Base-by-base conservation (phyloP, 2,888 invertebrate species). In the Pardosa pseudoannulata region DNA sequence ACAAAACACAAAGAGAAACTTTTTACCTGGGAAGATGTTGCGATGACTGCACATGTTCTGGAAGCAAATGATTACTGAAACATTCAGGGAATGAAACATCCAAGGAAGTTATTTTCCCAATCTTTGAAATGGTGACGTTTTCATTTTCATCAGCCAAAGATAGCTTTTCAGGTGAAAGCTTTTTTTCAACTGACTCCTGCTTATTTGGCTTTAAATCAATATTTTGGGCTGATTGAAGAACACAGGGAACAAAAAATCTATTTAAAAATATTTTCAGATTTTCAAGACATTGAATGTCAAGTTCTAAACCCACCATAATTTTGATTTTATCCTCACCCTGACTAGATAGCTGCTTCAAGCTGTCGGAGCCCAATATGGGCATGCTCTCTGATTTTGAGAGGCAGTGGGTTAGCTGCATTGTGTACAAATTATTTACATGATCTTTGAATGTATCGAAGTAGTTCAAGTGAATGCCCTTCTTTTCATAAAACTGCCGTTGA, bases 251-350 rank as follows among this genome's bases (percentile, higher is more conserved):
- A 31, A 85, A 72, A 68, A 85, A 85, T 16, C 83, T 71, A 23
- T 79, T 78, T 9, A 85, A 13, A 32, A 85, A 85, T 62, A 85
- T 73, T 56, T 85, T 78, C 6, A 85, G 64, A 29, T 78, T 85
- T 39, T 78, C 78, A 1, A 85, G 62, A 31, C 78, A 85, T 56
- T 85, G 78, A n/a, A 85, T 78, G 68, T 85, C 83, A 67, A 85
- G 62, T 32, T 78, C 67, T 67, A 85, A 31, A 16, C 65, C 83
- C 16, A 73, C 28, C 5, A 78, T 29, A n/a, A 19, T 19, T 1
- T 36, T 67, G 16, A 19, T 16, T 67, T n/a, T 23, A 0, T 13
- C 31, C 19, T 78, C 46, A 28, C 31, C 46, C 16, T n/a, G 32
- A 28, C 62, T 68, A 1, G 19, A 19, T 3, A 27, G 28, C 27